Percentiles rank a stretch among this genome's conserved stretches.
phyloP scores from a whole-genome alignment of 2,888 invertebrate genomes.

The Resseliella maxima region DNA sequence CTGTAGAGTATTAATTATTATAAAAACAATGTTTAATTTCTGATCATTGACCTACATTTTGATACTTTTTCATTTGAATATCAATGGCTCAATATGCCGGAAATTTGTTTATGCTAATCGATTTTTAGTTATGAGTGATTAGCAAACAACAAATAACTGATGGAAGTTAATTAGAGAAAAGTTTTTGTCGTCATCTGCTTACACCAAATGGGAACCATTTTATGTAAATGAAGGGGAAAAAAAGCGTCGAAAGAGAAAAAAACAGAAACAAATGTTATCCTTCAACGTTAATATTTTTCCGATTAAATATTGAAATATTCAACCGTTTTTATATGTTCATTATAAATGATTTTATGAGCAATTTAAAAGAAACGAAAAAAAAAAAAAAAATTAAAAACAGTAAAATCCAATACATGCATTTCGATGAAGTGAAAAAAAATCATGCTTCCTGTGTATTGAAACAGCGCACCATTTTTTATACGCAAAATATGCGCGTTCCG shows the following conservation, averaged over 20 bases:
- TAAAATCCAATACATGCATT: not conserved
- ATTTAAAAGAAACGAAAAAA: no score
- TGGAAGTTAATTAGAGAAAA: not conserved
- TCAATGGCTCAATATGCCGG: not conserved
- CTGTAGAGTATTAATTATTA: no score
- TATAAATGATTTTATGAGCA: no score
- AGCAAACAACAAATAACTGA: not conserved
- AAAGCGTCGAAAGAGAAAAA: no score
- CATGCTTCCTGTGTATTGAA: not conserved
- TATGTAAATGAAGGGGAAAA: no score
- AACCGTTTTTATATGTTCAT: no score
- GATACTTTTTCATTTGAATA: not conserved
- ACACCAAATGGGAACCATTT: no score
- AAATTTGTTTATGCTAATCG: not conserved
- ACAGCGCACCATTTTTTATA: not conserved
- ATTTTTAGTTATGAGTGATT: not conserved
- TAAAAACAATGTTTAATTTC: not conserved
- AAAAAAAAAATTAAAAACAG: not conserved
- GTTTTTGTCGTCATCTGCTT: not conserved
- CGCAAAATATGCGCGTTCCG: conserved; percentile 1
- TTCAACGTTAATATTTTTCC: not conserved
- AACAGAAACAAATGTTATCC: not conserved
- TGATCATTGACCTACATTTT: no score
- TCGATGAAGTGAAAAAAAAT: conserved; percentile 29
- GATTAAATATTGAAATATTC: not conserved